These are phyloP conservation scores for Lithophane semibrunnea DNA, from an alignment of 2,888 invertebrate genomes.

Conservation along the genomic window DNA sequence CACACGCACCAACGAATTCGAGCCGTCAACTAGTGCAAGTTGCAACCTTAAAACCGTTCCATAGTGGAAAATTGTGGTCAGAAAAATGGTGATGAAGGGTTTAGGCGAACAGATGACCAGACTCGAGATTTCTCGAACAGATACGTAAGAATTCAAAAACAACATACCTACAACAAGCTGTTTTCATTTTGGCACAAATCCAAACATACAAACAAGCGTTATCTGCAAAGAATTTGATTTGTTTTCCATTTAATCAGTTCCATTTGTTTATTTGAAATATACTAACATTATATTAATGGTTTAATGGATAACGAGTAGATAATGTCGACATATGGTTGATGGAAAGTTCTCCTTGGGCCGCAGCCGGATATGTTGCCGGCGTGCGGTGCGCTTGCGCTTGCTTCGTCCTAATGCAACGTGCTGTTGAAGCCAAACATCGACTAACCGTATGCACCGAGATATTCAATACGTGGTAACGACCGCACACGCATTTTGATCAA, in stretches of 20 bases:
- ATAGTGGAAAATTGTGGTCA: background rate
- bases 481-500: slow-evolving; percentile 4
- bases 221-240: slow-evolving; percentile 37
- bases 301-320: slow-evolving; percentile 27
- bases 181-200: slow-evolving; percentile 43
- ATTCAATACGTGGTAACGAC: background rate
- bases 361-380: slow-evolving; percentile 55
- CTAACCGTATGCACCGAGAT: slow-evolving; percentile 1
- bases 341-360: slow-evolving; percentile 70
- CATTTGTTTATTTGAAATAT: slow-evolving; percentile 36
- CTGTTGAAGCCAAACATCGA: slow-evolving; percentile 21
- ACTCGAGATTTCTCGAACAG: slow-evolving; percentile 15
- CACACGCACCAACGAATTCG: no score
- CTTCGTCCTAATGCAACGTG: slow-evolving; percentile 45
- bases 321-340: slow-evolving; percentile 54
- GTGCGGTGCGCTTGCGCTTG: slow-evolving; percentile 34
- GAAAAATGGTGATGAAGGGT: background rate
- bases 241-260: slow-evolving; percentile 24
- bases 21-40: no score
- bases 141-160: slow-evolving; percentile 32
- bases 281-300: slow-evolving; percentile 37
- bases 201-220: slow-evolving; percentile 46
- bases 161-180: slow-evolving; percentile 33
- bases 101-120: slow-evolving; percentile 10
- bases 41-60: background rate